Base-by-base conservation (phyloP, 1,140 invertebrate species). In the Cotesia typhae region DNA sequence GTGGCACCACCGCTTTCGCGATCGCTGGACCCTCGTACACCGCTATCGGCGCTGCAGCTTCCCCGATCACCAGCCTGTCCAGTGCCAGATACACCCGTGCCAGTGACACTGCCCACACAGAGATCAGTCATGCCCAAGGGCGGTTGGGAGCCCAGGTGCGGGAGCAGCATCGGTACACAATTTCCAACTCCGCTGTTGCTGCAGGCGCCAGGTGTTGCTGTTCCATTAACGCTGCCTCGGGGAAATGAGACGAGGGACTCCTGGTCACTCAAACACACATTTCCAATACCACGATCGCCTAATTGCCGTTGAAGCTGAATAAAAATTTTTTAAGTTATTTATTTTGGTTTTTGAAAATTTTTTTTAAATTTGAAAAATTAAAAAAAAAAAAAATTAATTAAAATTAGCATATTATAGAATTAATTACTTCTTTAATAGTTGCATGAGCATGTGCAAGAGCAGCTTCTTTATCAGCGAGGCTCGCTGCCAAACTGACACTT, bases 31-130 rank as follows among this genome's bases (percentile, higher is more conserved):
- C 94, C 92, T 75, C 94, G 88, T 1, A 94, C 92, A 17, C 93
- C 94, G 17, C 93, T 94, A 83, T 95, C 94, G n/a, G 94, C 94
- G 78, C 93, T 94, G 84, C 94, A 95, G 78, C 93, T 95, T 67
- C 94, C 94, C 53, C 94, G 86, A 81, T 95, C 94, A 1, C 92
- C 93, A 3, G 92, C 85, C 68, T 86, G 85, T 1, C 85, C 84
- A 9, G 89, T 75, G 82, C 89, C 74, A 80, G 84, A 53, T 80
- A 87, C 75, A 76, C 80, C 72, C 12, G 71, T 71, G 17, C 74
- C 76, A 57, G 81, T 76, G 61, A 77, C 74, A 64, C 75, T 77
- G 37, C 77, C 76, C 60, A 80, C 78, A 12, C 83, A 81, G 35
- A 86, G 78, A 3, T 85, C 84, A 41, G 79, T 84, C 20, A 75